Evolutionary conservation across 2,888 invertebrate genomes (phyloP), one percentile per base, ranked within the genome.

Genomic region (Calameuta filiformis): DNA sequence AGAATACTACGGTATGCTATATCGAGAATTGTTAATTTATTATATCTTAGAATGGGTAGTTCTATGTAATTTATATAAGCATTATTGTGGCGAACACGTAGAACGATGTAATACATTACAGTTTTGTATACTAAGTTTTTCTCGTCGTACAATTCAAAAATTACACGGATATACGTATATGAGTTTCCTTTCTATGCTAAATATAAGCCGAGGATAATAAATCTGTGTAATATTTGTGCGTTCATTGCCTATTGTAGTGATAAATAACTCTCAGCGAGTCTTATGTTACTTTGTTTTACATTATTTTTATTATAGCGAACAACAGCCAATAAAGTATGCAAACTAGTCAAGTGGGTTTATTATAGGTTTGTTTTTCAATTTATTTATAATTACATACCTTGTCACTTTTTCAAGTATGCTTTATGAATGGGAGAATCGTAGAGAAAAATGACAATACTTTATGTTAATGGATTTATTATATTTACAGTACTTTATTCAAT

Each of bases 281-380:
- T 56, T 23, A 23, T 9, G 56, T 56, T 56, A 56, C 15, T 56
- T 56, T 56, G 23, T 56, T 56, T 56, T 9, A 56, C 9, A 56
- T 56, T 56, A 56, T 9, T 56, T 56, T 56, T 56, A 56, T 56
- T 23, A 56, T 56, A 56, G 56, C 4, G 56, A 9, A 56, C 56
- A 56, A 56, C 12, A 69, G 23, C 73, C 68, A 82, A 82, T 81
- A 35, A 81, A 85, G 81, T 85, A 83, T 83, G 84, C 81, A 77
- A 84, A 81, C 83, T 85, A 85, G 85, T 84, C 83, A 83, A 81
- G 79, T 80, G 81, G 82, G 81, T n/a, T 76, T 30, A 37, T 6
- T 40, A 34, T 23, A 56, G 1, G 56, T 23, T 56, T 56, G 1
- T 23, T 56, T 56, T 56, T 56, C 23, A 56, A 56, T 56, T 23